phyloP scores from a whole-genome alignment of 1,140 invertebrate genomes.

The Lysiphlebus fabarum region DNA sequence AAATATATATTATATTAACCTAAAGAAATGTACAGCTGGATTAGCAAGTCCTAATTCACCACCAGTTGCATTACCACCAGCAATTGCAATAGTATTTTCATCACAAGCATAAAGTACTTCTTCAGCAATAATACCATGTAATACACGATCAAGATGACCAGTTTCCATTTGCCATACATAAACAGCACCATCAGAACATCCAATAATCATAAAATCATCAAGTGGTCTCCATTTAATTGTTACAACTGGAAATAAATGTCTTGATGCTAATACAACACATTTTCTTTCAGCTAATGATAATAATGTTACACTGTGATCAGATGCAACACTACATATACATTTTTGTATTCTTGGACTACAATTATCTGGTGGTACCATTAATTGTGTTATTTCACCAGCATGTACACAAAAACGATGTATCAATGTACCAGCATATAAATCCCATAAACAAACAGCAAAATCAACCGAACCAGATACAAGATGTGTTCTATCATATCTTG shows the following conservation, averaged over 20 bases:
- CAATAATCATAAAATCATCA: constrained; percentile 97
- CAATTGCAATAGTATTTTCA: constrained; percentile 68
- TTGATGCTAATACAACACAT: constrained; percentile 90
- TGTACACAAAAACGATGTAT: constrained; percentile 96
- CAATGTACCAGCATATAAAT: constrained; percentile 84
- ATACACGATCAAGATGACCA: constrained; percentile 91
- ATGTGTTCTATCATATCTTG: constrained; percentile 89
- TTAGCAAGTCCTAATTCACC: constrained; percentile 80
- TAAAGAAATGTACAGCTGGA: constrained; percentile 90
- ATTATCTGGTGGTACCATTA: constrained; percentile 87
- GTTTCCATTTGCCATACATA: constrained; percentile 99
- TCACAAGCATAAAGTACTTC: constrained; percentile 95
- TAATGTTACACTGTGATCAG: constrained; percentile 94
- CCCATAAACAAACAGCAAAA: constrained; percentile 97
- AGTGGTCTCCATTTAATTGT: constrained; percentile 95
- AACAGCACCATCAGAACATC: constrained; percentile 95
- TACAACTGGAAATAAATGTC: constrained; percentile 94
- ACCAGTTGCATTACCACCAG: constrained; percentile 58
- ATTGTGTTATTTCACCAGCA: constrained; percentile 86
- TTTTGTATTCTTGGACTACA: constrained; percentile 89
- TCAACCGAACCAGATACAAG: constrained; percentile 95
- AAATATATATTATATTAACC: constrained; percentile 56
- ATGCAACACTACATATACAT: constrained; percentile 94
- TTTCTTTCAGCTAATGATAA: constrained; percentile 91
- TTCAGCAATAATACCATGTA: constrained; percentile 91